Evolutionary conservation across 2,888 invertebrate species (phyloP), one percentile per base, ranked within the genome.

Genomic region (Athripsodes cinereus): DNA sequence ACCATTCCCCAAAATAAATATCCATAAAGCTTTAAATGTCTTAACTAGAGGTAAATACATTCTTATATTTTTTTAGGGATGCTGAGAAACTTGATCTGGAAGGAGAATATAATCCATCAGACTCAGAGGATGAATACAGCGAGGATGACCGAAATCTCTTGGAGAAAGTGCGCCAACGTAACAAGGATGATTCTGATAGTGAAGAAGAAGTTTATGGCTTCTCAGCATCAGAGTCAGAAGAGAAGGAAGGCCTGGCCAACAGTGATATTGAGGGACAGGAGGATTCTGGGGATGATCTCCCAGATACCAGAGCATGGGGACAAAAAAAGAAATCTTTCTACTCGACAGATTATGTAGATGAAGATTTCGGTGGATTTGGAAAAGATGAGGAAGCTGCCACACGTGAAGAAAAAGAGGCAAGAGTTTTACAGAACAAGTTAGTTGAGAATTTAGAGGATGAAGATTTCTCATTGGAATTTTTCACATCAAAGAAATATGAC

Each of bases 241-340:
- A 74, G 10, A 72, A 74, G 53, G 74, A 73, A n/a, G 69, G 73
- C 34, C 78, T 71, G 74, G 84, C 85, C 5, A 81, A 85, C 59
- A 86, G 85, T 72, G 93, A 94, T 72, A 82, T 92, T 10, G 92
- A 92, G 70, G 87, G 86, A 0, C 83, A 85, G 64, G 84, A 83
- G 61, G 81, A 82, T 62, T 78, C 81, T 22, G 84, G 86, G 67
- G 84, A 84, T 69, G 83, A 85, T 67, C 74, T 92, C 62, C 92
- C 92, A 0, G 84, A 92, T 71, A 80, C 84, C 1, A 87, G 88
- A 73, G 92, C 93, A 19, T 96, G 96, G 96, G 96, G 96, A 49
- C 87, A 85, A 68, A 87, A 86, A 65, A 89, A 88, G 66, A 81
- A 78, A 59, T 80, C 82, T 34, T 96, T 85, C 71, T 95, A 94